Base-by-base conservation (phyloP, 2,797 vertebrate genomes). In the Cynodonichthys magdalenae region DNA sequence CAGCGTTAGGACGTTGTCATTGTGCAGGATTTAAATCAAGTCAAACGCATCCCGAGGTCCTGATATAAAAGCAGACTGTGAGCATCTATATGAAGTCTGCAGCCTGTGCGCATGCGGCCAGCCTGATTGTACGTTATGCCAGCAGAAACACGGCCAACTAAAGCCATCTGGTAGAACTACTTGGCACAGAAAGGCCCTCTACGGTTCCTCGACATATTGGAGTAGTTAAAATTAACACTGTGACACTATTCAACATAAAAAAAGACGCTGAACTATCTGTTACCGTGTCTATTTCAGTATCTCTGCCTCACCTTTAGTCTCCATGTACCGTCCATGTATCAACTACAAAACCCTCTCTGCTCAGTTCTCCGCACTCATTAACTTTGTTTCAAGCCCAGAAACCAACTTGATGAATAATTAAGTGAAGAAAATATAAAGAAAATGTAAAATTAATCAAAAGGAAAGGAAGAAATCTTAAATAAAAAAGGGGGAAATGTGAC, bases 201-300 rank as follows among this genome's bases (percentile, higher is more conserved):
- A 74, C 86, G 88, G 85, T 86, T 91, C 84, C 84, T 79, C 66
- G 54, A 91, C 92, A 94, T 93, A 93, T 92, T 93, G 92, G 86
- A 90, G 91, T 88, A 90, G 91, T 92, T 94, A 93, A 93, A 92
- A 93, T 94, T 92, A 94, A 94, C 92, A 91, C 89, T 76, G 87
- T 91, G 91, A 93, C 92, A 92, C 91, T 75, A 84, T 92, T 92
- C 92, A 92, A 92, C 91, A 87, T 79, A 71, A 88, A 72, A 87
- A 84, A 70, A 80, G 70, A 78, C 77, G 71, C 49, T 51, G 76
- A 87, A 81, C 79, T 71, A 80, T 87, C 79, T 81, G 88, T 83
- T 78, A 85, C 71, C 69, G 75, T 57, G 59, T 84, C 89, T 90
- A 89, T 92, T 92, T 89, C 74, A 74, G 87, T 71, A 66, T 41